phyloP scores from a whole-genome alignment of 2,113 vertebrate species.

The Hypocryptadius cinnamomeus region DNA sequence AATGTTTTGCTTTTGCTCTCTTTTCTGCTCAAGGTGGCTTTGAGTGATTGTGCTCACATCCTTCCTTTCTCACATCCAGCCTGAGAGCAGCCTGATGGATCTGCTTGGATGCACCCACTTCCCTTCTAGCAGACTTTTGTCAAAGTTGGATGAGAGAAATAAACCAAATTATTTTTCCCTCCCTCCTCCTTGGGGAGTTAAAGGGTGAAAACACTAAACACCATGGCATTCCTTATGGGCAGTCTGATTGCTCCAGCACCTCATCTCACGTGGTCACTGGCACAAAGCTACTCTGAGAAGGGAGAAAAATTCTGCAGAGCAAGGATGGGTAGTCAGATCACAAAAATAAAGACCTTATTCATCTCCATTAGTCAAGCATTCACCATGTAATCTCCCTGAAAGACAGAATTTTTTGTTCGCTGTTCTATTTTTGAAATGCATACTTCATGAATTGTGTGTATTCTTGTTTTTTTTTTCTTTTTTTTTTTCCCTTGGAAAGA shows the following conservation, averaged over 20 bases:
- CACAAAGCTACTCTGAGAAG: accelerated
- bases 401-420: neutral
- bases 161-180: neutral
- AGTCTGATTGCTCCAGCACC: accelerated
- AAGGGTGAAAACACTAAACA: neutral
- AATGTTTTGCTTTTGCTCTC: neutral
- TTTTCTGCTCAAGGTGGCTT: neutral
- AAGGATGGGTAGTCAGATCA: neutral
- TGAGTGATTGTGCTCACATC: neutral
- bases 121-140: neutral
- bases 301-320: neutral
- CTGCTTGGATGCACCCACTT: neutral
- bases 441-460: neutral
- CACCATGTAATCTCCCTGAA: neutral
- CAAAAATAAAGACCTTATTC: neutral
- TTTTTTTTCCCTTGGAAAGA: neutral
- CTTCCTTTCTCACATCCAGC: neutral
- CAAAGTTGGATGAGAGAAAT: neutral
- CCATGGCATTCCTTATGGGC: neutral
- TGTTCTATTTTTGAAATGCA: neutral
- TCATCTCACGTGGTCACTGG: neutral
- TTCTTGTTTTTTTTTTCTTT: neutral
- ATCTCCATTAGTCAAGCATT: neutral
- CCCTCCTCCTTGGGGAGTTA: neutral
- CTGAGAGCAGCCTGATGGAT: neutral